Conservation (phyloP, 1,140 invertebrate genomes). For the Diachasmimorpha longicaudata region DNA sequence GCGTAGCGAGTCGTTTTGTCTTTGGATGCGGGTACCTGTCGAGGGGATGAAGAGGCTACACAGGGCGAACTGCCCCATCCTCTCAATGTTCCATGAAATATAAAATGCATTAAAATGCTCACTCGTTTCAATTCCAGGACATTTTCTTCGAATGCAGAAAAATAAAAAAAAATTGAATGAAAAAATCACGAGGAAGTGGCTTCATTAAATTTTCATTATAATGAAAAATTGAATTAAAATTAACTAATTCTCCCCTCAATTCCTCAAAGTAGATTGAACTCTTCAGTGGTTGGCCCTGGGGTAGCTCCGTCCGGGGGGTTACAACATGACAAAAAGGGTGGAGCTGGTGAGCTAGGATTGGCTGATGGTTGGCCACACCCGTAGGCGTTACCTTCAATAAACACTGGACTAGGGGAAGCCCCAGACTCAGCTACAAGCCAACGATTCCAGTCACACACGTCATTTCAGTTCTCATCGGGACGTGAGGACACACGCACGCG, state of each 20-base stretch:
- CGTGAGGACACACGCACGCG: conserved; percentile 48
- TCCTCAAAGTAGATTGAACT: not conserved
- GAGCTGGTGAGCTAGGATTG: conserved; percentile 39
- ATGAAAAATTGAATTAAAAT: too few species aligned
- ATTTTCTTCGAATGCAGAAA: too few species aligned
- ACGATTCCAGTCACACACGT: conserved; percentile 26
- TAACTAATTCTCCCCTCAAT: too few species aligned
- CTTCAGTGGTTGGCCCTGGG: not conserved
- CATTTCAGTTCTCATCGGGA: conserved; percentile 50
- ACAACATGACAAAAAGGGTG: not conserved
- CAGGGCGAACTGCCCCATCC: not conserved
- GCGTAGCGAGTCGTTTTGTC: conserved; percentile 54
- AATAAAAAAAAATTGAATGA: too few species aligned
- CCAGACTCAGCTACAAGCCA: conserved; percentile 33
- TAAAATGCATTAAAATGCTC: too few species aligned
- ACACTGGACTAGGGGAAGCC: not conserved
- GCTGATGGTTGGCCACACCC: conserved; percentile 50
- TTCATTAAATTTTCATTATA: too few species aligned
- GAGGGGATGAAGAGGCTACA: conserved; percentile 27
- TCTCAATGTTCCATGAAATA: not conserved
- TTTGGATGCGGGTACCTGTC: conserved; percentile 59
- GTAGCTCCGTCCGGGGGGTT: not conserved
- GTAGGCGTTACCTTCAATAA: conserved; percentile 47
- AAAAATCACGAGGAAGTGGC: too few species aligned
- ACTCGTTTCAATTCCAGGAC: too few species aligned